Conservation (phyloP, 2,888 invertebrate species). For the Leptinotarsa juncta region DNA sequence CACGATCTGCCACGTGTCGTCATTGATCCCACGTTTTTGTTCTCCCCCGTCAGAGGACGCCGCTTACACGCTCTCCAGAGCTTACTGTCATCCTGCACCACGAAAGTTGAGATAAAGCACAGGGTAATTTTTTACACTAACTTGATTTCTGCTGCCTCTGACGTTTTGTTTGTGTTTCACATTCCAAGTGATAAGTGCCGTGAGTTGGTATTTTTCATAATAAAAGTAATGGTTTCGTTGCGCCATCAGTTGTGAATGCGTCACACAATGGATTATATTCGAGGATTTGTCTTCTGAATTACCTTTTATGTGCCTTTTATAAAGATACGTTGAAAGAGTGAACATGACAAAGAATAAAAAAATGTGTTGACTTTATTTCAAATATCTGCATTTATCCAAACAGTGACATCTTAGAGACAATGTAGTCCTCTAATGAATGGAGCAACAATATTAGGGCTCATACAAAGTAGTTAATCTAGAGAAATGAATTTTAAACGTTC, state of each 20-base stretch:
- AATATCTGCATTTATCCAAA: too few relatives aligned
- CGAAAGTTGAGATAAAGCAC: constrained; percentile 15
- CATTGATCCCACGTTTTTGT: constrained; percentile 21
- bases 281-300: too few relatives aligned
- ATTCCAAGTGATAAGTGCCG: not conserved
- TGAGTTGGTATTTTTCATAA: not conserved
- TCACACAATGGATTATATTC: not conserved
- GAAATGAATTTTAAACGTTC: too few relatives aligned
- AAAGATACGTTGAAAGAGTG: too few relatives aligned
- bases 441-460: too few relatives aligned
- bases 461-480: too few relatives aligned
- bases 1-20: constrained; percentile 42
- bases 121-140: not conserved
- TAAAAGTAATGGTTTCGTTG: not conserved
- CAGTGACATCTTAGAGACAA: too few relatives aligned
- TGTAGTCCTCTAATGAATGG: too few relatives aligned
- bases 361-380: too few relatives aligned
- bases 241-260: not conserved
- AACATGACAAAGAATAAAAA: too few relatives aligned
- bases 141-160: not conserved
- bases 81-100: not conserved
- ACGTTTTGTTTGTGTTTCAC: not conserved
- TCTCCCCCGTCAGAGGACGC: constrained; percentile 44
- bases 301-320: too few relatives aligned
- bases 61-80: constrained; percentile 12